Evolutionary conservation across 2,113 vertebrate species (phyloP).

Genomic region (Vulpes vulpes): DNA sequence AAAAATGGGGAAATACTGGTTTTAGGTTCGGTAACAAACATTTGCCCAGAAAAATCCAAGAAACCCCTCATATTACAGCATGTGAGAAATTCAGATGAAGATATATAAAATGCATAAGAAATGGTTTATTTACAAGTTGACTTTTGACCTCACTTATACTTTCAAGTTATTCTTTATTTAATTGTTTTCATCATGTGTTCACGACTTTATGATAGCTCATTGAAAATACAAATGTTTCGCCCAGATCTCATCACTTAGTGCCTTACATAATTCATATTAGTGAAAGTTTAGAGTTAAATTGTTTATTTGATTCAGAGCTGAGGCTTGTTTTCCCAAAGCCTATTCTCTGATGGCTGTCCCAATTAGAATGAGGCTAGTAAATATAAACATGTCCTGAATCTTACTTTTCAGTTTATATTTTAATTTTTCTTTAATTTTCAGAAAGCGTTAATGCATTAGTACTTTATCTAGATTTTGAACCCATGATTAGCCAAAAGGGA

Average conservation of each 20-base stretch:
- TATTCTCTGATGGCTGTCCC: not conserved
- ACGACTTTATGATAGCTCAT: not conserved
- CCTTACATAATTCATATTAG: not conserved
- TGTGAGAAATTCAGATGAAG: not conserved
- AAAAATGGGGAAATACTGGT: not conserved
- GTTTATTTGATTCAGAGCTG: not conserved
- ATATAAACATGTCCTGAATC: not conserved
- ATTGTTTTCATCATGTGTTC: not conserved
- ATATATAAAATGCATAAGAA: not conserved
- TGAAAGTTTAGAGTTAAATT: not conserved
- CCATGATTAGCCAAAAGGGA: not conserved
- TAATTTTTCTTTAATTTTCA: not conserved
- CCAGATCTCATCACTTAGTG: not conserved
- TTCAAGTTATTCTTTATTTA: not conserved
- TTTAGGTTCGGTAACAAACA: not conserved
- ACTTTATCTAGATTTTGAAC: not conserved
- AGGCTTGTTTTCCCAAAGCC: not conserved
- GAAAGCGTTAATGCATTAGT: not conserved
- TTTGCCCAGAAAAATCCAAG: not conserved
- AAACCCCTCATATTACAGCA: not conserved
- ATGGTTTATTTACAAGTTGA: not conserved
- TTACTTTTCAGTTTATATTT: slow-evolving; percentile 15
- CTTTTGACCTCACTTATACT: not conserved
- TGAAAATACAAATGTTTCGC: not conserved
- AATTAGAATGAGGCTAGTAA: not conserved